Evolutionary conservation across 1,140 invertebrate genomes (phyloP).

Genomic region (Hestina assimilis): DNA sequence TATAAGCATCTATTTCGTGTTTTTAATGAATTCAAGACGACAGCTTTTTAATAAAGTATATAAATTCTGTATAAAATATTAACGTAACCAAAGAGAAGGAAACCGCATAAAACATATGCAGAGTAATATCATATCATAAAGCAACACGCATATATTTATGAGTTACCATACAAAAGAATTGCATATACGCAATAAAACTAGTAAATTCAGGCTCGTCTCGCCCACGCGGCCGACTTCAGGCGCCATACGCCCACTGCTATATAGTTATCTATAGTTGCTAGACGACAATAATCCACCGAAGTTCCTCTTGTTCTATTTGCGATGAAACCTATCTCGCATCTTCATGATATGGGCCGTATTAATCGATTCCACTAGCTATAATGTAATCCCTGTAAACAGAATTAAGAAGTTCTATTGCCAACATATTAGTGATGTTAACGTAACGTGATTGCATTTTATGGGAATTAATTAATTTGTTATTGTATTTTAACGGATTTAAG

Average conservation of each 20-base stretch:
- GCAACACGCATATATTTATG: conserved; percentile 35
- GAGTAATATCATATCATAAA: conserved; percentile 28
- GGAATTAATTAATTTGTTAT: too few species aligned
- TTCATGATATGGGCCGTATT: conserved; percentile 1
- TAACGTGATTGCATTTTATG: neutral
- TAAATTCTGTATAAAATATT: conserved; percentile 1
- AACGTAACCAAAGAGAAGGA: conserved; percentile 12
- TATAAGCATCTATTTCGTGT: too few species aligned
- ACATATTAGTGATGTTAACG: neutral
- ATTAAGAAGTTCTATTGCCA: too few species aligned
- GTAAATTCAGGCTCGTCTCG: conserved; percentile 52
- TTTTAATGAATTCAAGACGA: too few species aligned
- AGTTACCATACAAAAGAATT: conserved; percentile 54
- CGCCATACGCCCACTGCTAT: conserved; percentile 44
- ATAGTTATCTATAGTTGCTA: conserved; percentile 1
- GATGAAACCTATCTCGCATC: conserved; percentile 14
- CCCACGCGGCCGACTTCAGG: conserved; percentile 66
- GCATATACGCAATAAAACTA: conserved; percentile 58
- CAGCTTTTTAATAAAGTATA: neutral
- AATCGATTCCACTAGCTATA: conserved; percentile 5
- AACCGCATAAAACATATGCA: conserved; percentile 8
- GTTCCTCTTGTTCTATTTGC: conserved; percentile 22
- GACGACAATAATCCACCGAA: conserved; percentile 18
- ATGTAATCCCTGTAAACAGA: too few species aligned
- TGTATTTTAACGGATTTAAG: too few species aligned